Evolutionary conservation across 2,113 vertebrate genomes (phyloP), one percentile per base, ranked within the genome.

Genomic region (Peucedramus taeniatus): DNA sequence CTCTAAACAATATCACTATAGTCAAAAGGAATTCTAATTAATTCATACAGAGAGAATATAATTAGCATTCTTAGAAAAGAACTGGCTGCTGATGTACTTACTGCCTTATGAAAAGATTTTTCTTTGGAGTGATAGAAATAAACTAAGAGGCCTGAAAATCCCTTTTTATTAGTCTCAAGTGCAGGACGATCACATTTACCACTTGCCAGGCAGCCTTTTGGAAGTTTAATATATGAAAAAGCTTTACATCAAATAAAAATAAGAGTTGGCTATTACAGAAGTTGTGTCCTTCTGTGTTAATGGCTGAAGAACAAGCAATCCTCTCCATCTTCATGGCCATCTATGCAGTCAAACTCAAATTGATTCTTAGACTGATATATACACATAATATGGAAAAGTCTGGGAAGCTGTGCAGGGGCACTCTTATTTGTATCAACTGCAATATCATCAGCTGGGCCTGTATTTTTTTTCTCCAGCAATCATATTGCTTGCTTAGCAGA

Each of bases 41-140:
- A 97, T 97, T 98, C 89, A 98, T 95, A 97, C 75, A 93, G 22
- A 65, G 61, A 96, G 60, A 95, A 86, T 94, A 70, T 90, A 96
- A 98, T 97, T 98, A 97, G 51, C 89, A 96, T 97, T 97, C 80
- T 93, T 93, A 95, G 96, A 90, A 97, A 96, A 96, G 64, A 97
- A 94, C 77, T 87, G 64, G 74, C 72, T 96, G 59, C 61, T 94
- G 54, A 84, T 87, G 27, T 89, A 64, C 80, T 92, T 90, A 90
- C 24, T 15, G 9, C 31, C 35, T 95, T 83, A 66, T 85, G 60
- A 94, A 94, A 95, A 82, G 79, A 65, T 87, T 81, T 89, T 94
- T 92, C 95, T 95, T 93, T 74, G 83, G 80, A 93, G 60, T 79
- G 35, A 87, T 86, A 95, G 75, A 81, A 91, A 89, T 79, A 97